Evolutionary conservation across 2,797 vertebrate genomes (phyloP).

Genomic region (Lepilemur ruficaudatus): DNA sequence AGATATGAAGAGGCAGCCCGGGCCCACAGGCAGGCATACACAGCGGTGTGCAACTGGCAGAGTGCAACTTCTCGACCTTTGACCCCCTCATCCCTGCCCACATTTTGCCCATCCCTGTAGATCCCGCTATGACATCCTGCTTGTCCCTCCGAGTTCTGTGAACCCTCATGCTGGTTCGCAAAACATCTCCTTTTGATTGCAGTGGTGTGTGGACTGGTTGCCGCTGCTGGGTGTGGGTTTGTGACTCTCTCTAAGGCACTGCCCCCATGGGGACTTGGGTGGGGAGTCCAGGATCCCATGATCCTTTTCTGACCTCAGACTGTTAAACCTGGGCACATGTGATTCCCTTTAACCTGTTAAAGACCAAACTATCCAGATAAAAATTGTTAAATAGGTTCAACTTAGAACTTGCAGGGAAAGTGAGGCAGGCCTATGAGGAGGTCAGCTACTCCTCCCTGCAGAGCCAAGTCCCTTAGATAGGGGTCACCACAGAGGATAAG

Average conservation of each 20-base stretch:
- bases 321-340: not conserved
- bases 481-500: no score
- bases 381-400: not conserved
- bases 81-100: not conserved
- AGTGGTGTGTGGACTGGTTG: not conserved
- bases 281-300: not conserved
- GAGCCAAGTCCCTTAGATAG: no score
- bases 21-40: accelerated
- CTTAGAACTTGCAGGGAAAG: not conserved
- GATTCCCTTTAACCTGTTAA: not conserved
- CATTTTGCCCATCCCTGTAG: not conserved
- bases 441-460: no score
- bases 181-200: not conserved
- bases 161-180: not conserved
- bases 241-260: not conserved
- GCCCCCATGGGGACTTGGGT: not conserved
- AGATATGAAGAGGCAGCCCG: not conserved
- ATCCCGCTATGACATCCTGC: not conserved
- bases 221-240: not conserved
- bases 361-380: not conserved
- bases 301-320: not conserved
- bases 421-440: no score
- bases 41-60: not conserved
- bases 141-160: not conserved
- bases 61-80: not conserved